phyloP scores from a whole-genome alignment of 2,113 vertebrate species.

The Stictonetta naevosa region DNA sequence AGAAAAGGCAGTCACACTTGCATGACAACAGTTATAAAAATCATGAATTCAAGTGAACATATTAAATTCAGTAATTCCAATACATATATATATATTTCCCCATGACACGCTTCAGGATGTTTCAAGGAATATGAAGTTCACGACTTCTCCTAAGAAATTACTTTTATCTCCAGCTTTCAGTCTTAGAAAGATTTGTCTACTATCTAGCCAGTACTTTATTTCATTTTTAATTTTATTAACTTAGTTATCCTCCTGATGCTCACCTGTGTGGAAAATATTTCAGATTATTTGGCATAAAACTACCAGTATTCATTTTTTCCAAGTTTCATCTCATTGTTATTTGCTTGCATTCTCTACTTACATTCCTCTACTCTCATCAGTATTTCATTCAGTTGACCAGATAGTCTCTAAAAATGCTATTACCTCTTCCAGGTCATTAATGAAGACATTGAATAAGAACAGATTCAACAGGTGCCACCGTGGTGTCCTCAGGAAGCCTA shows the following conservation, averaged over 20 bases:
- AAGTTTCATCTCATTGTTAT: not conserved
- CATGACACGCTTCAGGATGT: not conserved
- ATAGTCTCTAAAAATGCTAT: not conserved
- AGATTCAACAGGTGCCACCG: not conserved
- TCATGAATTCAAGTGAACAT: not conserved
- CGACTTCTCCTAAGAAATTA: not conserved
- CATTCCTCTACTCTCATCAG: not conserved
- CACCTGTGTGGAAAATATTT: not conserved
- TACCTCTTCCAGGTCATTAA: not conserved
- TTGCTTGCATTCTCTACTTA: not conserved
- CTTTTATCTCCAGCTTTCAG: not conserved
- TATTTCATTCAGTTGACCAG: not conserved
- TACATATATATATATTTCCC: not conserved
- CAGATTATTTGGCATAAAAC: not conserved
- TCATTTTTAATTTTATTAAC: not conserved
- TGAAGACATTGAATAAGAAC: not conserved
- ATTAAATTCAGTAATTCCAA: not conserved
- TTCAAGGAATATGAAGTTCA: not conserved
- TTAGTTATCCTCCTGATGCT: not conserved
- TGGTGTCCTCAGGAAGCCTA: not conserved
- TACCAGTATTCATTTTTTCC: not conserved
- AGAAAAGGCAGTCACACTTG: not conserved
- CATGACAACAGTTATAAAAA: not conserved
- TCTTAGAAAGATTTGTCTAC: not conserved
- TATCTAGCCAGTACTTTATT: not conserved